Evolutionary conservation across 2,888 invertebrate species (phyloP), one percentile per base, ranked within the genome.

Genomic region (Cheilosia grossa): DNA sequence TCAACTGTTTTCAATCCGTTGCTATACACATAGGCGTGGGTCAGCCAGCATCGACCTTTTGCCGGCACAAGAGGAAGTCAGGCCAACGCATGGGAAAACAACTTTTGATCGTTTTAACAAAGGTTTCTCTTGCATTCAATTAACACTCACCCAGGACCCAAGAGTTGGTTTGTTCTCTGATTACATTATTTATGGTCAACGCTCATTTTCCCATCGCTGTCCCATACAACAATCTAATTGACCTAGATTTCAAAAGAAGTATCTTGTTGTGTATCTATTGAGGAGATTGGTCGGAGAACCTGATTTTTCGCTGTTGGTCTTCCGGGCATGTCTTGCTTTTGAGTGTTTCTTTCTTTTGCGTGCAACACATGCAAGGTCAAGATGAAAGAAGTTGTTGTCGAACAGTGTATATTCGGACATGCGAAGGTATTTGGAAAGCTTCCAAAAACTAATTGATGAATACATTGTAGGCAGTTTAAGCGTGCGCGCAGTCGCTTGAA

Each of bases 341-440:
- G 5, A 42, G 42, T 42, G n/a, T 42, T 6, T n/a, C 44, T 47
- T n/a, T 47, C 7, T 17, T 17, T 47, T n/a, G 44, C 44, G 19
- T 10, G 19, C 9, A 17, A 47, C 47, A 47, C 17, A 44, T 44
- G 44, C 47, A 47, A 47, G 47, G n/a, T 47, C 47, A 47, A 19
- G 17, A 19, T 19, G 17, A 47, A 47, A 47, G 47, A 47, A 17
- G 17, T 17, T 9, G 17, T n/a, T 44, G 5, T 17, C 17, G 17
- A 19, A n/a, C 17, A 44, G 17, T 44, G 47, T 17, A 37, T 13
- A 7, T 19, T 51, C 15, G 15, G 15, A 6, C 51, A 24, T 2
- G 37, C 13, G 15, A 51, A 51, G 51, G 51, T 27, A 51, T 51
- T 51, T 51, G 51, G 51, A 51, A 51, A 51, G 51, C 27, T 51